Evolutionary conservation across 2,113 vertebrate species (phyloP).

Genomic region (Galeopterus variegatus): DNA sequence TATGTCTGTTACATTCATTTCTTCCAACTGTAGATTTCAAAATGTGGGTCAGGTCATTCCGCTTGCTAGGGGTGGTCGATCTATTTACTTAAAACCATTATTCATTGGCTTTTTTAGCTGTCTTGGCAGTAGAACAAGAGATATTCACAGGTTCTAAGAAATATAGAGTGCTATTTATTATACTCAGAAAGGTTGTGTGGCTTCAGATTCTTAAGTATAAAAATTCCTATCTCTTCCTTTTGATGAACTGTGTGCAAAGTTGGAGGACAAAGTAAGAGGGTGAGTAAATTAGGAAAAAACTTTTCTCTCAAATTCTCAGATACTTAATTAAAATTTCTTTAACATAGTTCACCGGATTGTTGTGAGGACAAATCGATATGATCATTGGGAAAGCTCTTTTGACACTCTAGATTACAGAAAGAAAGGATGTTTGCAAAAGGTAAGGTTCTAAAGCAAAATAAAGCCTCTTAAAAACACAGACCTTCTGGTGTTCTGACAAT

Average conservation of each 20-base stretch:
- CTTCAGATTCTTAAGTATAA: neutral
- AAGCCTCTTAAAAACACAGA: neutral
- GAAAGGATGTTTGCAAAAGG: neutral
- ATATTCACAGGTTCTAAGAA: neutral
- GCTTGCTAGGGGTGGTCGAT: neutral
- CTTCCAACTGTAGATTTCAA: neutral
- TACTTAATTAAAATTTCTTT: conserved; percentile 34
- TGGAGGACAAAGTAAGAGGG: neutral
- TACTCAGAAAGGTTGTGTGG: neutral
- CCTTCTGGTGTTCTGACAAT: neutral
- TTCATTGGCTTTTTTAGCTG: neutral
- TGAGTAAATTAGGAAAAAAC: neutral
- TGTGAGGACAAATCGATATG: neutral
- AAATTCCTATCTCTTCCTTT: conserved; percentile 9
- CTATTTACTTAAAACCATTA: neutral
- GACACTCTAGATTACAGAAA: neutral
- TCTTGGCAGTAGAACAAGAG: neutral
- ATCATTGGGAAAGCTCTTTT: neutral
- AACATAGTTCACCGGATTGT: neutral
- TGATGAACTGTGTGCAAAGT: neutral
- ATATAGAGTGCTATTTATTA: neutral
- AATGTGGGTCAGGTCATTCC: neutral
- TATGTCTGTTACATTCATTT: neutral
- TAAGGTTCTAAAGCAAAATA: conserved; percentile 35
- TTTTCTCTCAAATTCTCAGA: neutral